Evolutionary conservation across 2,888 invertebrate species (phyloP), one percentile per base, ranked within the genome.

Genomic region (Agrochola litura): DNA sequence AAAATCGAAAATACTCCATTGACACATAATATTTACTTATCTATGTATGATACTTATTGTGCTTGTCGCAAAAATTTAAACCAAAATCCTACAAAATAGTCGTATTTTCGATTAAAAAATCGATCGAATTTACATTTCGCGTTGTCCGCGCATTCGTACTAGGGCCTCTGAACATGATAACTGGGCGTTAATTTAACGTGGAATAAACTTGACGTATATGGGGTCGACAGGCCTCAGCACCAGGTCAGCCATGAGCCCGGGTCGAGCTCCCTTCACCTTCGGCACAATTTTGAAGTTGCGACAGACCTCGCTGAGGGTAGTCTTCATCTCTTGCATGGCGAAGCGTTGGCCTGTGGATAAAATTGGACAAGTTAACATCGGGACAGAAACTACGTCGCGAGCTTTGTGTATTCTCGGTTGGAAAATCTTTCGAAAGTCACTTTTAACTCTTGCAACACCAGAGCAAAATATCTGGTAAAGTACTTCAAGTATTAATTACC

Each of bases 261-360:
- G 94, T 22, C 92, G 86, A 2, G 95, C 89, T 64, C 97, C 96
- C 68, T 96, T 95, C 43, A 94, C 91, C 52, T 94, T 95, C 22
- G 97, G 96, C 2, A 95, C 92, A 25, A 98, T 86, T 22, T 90
- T 93, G 90, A 97, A 98, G 82, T 96, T 95, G 12, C 96, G 92
- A n/a, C 97, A 89, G 16, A 98, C 92, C 56, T 96, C 95, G 14
- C 97, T 95, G 12, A 98, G 88, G 0, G 97, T 92, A 0, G 97
- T 96, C 91, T 98, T 98, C 89, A 98, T 97, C 91, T 98, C 98
- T 74, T 97, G 92, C 92, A 97, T 97, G 0, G 98, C 98, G 89
- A 97, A 98, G 85, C 97, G 97, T 92, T 98, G 97, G 3, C 98
- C 98, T 97, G 92, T 12, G 12, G 37, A 54, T 49, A 58, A 61